A percentile compares a stretch with the other conserved stretches of the same genome.
phyloP scores from a whole-genome alignment of 2,888 invertebrate species.

The Heliconius cydno region DNA sequence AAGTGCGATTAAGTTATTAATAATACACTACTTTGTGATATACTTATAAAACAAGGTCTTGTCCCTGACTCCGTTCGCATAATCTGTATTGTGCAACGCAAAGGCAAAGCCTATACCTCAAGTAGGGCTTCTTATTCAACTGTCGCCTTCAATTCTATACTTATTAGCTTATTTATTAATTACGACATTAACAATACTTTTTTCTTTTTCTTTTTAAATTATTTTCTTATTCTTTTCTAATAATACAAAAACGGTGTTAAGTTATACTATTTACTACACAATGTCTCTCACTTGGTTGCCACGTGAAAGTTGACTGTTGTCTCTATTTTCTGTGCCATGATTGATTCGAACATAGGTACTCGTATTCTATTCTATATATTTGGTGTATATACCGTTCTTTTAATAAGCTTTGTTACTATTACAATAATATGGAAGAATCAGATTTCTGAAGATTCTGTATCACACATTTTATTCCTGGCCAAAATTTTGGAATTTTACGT shows the following conservation, averaged over 20 bases:
- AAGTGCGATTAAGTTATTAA: background rate
- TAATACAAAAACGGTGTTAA: background rate
- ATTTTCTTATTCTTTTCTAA: no score
- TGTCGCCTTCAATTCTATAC: conserved; percentile 18
- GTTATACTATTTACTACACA: background rate
- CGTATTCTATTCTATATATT: no score
- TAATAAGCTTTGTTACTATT: no score
- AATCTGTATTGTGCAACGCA: conserved; percentile 20
- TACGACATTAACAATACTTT: background rate
- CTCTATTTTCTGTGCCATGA: no score
- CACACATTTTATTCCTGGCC: no score
- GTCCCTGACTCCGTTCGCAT: conserved; percentile 18
- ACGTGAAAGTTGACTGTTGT: no score
- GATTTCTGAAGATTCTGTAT: no score
- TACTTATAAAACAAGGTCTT: conserved; percentile 2
- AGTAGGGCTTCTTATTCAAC: conserved; percentile 29
- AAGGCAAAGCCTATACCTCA: conserved; percentile 12
- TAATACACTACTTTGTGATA: background rate
- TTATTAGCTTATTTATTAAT: conserved; percentile 11
- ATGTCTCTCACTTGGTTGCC: background rate
- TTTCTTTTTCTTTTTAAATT: background rate
- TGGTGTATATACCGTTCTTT: no score
- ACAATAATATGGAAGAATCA: no score
- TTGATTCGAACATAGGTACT: no score
- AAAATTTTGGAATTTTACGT: no score